phyloP scores from a whole-genome alignment of 2,888 invertebrate species.

The Mythimna pallens region DNA sequence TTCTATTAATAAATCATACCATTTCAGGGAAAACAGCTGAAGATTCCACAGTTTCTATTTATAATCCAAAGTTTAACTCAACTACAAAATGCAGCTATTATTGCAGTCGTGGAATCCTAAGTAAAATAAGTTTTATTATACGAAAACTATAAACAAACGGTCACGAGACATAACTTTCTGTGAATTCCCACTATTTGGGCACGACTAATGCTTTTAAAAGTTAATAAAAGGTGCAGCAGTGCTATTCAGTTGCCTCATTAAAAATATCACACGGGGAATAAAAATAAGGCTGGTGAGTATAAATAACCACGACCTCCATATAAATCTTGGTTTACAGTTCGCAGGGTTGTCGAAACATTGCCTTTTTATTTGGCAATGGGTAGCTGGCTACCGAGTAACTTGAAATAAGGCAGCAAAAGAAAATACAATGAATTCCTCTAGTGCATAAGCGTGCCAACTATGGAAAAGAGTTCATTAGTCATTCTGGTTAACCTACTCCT shows the following conservation, averaged over 20 bases:
- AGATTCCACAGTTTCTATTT: constrained; percentile 46
- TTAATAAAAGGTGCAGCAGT: constrained; percentile 85
- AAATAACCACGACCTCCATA: constrained; percentile 86
- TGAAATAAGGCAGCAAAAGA: constrained; percentile 8
- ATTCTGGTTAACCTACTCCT: no score
- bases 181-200: constrained; percentile 74
- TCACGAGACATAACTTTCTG: constrained; percentile 68
- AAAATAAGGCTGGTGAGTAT: constrained; percentile 86
- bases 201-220: constrained; percentile 82
- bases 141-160: constrained; percentile 68
- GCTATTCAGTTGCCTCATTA: constrained; percentile 88
- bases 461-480: not conserved
- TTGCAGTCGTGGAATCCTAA: constrained; percentile 53
- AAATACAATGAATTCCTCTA: constrained; percentile 5
- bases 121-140: constrained; percentile 63
- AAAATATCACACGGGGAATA: constrained; percentile 89
- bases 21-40: constrained; percentile 31
- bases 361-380: constrained; percentile 56
- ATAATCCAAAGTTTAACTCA: constrained; percentile 28
- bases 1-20: constrained; percentile 24
- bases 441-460: not conserved
- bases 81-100: constrained; percentile 50
- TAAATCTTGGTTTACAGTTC: constrained; percentile 87
- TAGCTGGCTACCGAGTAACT: constrained; percentile 1
- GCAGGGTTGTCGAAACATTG: constrained; percentile 79